Evolutionary conservation across 2,113 vertebrate genomes (phyloP).

Genomic region (Cyanoderma ruficeps): DNA sequence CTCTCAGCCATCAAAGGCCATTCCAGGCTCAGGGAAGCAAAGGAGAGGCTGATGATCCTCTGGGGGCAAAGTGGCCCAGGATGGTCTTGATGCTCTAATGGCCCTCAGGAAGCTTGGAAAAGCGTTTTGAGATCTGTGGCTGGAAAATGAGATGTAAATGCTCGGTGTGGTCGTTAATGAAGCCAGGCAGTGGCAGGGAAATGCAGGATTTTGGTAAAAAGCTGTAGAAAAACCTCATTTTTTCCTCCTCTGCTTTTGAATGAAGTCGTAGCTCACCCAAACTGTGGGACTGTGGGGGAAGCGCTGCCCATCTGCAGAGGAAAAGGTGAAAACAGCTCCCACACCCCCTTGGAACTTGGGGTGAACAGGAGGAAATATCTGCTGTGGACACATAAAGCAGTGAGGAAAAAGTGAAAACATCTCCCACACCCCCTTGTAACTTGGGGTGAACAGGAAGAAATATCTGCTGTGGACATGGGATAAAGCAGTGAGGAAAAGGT

Average conservation of each 20-base stretch:
- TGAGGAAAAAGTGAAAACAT: background rate
- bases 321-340: background rate
- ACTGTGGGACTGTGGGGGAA: background rate
- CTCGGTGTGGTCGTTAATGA: rapidly evolving
- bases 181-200: background rate
- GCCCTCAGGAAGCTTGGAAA: background rate
- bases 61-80: background rate
- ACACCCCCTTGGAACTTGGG: background rate
- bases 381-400: background rate
- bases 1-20: background rate
- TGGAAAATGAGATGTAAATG: background rate
- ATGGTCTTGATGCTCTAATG: background rate
- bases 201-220: background rate
- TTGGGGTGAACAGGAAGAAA: background rate
- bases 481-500: background rate
- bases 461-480: rapidly evolving
- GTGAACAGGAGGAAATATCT: background rate
- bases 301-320: background rate
- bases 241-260: background rate
- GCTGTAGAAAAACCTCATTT: background rate
- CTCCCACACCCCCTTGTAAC: background rate
- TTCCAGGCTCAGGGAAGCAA: background rate
- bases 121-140: background rate
- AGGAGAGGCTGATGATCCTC: background rate
- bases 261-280: rapidly evolving